Evolutionary conservation across 2,797 vertebrate genomes (phyloP).

Genomic region (Falco naumanni): DNA sequence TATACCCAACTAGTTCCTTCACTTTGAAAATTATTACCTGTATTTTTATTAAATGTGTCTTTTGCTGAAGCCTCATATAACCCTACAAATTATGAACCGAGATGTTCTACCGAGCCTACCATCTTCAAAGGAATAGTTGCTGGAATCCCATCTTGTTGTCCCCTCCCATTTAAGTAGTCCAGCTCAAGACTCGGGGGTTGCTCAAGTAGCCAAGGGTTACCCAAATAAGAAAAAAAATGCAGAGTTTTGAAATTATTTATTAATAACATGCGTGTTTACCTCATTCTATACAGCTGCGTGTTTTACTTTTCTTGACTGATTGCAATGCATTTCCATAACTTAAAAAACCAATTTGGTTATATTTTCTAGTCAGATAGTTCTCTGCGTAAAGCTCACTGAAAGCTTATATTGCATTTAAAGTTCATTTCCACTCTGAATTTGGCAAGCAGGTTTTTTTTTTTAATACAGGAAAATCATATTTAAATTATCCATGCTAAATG

Average conservation of each 20-base stretch:
- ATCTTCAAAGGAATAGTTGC: not conserved
- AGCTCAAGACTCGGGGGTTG: not conserved
- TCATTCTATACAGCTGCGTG: not conserved
- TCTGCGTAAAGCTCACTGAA: not conserved
- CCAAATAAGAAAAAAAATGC: not conserved
- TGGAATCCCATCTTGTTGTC: not conserved
- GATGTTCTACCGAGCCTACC: not conserved
- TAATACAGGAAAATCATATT: constrained; percentile 2
- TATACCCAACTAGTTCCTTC: not conserved
- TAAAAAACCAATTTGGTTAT: not conserved
- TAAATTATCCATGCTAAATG: constrained; percentile 26
- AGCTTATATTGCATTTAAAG: not conserved
- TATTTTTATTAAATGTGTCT: not conserved
- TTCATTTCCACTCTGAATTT: constrained; percentile 19
- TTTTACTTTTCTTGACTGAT: not conserved
- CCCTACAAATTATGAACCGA: not conserved
- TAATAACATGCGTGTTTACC: not conserved
- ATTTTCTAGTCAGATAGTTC: constrained; percentile 38
- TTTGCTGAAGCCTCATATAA: not conserved
- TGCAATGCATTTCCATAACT: not conserved
- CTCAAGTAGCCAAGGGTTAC: not conserved
- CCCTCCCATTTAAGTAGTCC: not conserved
- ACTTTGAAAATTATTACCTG: not conserved
- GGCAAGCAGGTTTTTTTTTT: not conserved
- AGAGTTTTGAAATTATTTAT: not conserved